Evolutionary conservation across 2,888 invertebrate genomes (phyloP).

Genomic region (Lepidochrysops patricia): DNA sequence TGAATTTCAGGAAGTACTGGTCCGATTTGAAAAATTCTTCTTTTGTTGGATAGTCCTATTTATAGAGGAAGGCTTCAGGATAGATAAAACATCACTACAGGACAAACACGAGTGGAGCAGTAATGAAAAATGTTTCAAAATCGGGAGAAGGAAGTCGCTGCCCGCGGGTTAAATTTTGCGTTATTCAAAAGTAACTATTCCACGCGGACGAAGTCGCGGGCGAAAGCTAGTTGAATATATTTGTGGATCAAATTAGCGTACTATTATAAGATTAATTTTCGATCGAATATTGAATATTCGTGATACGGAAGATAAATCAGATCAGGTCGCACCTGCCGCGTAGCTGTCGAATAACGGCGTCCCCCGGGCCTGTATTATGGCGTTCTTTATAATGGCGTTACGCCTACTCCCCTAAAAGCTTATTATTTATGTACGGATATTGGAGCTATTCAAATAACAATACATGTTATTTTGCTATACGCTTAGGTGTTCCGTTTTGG

Average conservation of each 20-base stretch:
- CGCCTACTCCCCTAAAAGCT: background rate
- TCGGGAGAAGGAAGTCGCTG: too few relatives aligned
- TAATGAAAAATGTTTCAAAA: too few relatives aligned
- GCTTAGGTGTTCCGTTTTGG: background rate
- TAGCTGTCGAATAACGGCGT: conserved; percentile 1
- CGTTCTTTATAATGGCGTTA: conserved; percentile 6
- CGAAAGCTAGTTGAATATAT: background rate
- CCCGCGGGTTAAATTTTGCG: background rate
- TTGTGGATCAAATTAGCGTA: background rate
- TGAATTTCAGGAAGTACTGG: too few relatives aligned
- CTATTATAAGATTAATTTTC: background rate
- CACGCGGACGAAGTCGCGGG: background rate
- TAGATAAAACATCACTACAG: too few relatives aligned
- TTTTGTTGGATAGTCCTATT: too few relatives aligned
- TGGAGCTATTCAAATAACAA: background rate
- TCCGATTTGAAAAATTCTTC: too few relatives aligned
- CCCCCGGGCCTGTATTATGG: background rate
- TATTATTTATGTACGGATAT: background rate
- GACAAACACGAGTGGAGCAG: too few relatives aligned
- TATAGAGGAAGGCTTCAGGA: too few relatives aligned
- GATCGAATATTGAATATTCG: background rate
- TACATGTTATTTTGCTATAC: background rate
- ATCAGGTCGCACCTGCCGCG: background rate
- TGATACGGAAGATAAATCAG: conserved; percentile 5
- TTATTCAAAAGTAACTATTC: too few relatives aligned